These are phyloP conservation scores for Troglohyphantes excavatus DNA, from an alignment of 2,888 invertebrate genomes.

Conservation along the genomic window DNA sequence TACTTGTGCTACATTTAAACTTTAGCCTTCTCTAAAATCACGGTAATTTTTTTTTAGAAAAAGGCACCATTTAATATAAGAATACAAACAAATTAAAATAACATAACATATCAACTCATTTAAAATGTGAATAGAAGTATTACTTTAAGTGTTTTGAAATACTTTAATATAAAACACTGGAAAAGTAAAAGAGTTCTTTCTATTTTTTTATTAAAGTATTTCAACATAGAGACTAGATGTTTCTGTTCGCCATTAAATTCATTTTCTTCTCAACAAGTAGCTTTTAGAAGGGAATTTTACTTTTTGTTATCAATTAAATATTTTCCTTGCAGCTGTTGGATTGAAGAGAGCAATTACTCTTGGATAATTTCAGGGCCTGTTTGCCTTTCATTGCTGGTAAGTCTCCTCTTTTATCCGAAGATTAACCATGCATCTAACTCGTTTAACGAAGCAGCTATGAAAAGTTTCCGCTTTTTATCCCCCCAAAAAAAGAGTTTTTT, in stretches of 20 bases:
- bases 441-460: neutral
- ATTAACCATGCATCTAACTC: neutral
- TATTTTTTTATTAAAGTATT: neutral
- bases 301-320: neutral
- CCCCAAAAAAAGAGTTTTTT: neutral
- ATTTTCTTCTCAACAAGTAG: neutral
- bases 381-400: conserved; percentile 87
- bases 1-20: too few species aligned
- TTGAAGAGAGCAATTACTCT: conserved; percentile 88
- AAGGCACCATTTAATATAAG: too few species aligned
- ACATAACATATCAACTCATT: too few species aligned
- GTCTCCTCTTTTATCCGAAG: conserved; percentile 34
- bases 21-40: too few species aligned
- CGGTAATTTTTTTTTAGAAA: too few species aligned
- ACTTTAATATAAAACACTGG: too few species aligned
- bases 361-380: conserved; percentile 90
- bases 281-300: neutral
- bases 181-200: too few species aligned
- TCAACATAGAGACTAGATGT: too few species aligned
- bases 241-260: too few species aligned
- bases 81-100: too few species aligned
- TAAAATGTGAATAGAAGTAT: too few species aligned
- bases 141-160: too few species aligned
- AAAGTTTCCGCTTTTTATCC: neutral
- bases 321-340: conserved; percentile 87